Percentiles rank a stretch among this genome's conserved stretches.
phyloP scores from a whole-genome alignment of 2,888 invertebrate species.

The Eilema depressum region DNA sequence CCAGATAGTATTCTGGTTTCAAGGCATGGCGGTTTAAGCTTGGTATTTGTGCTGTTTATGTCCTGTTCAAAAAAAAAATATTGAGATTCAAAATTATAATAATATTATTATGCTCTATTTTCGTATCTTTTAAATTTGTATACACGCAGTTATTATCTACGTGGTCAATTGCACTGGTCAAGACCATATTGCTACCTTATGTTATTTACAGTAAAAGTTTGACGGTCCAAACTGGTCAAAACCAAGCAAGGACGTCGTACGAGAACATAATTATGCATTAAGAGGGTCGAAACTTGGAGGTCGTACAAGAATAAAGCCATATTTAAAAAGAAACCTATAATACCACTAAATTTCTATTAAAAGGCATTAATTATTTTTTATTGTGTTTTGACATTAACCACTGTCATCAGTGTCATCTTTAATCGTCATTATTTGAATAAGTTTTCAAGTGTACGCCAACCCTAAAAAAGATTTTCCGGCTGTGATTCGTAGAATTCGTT shows the following conservation, averaged over 20 bases:
- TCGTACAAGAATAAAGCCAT: too few species aligned
- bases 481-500: constrained; percentile 41
- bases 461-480: constrained; percentile 31
- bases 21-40: background rate
- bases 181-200: background rate
- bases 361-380: too few species aligned
- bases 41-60: background rate
- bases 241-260: too few species aligned
- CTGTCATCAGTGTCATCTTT: too few species aligned
- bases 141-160: background rate
- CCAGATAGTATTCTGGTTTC: background rate
- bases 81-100: background rate
- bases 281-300: too few species aligned
- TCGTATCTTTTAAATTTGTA: background rate
- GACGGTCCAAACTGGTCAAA: too few species aligned
- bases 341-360: too few species aligned
- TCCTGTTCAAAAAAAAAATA: background rate
- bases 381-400: too few species aligned
- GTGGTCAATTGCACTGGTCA: background rate
- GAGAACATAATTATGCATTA: too few species aligned
- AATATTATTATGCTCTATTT: background rate
- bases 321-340: too few species aligned
- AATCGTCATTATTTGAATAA: too few species aligned
- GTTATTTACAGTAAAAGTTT: too few species aligned
- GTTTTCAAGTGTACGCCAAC: background rate